Conservation (phyloP, 2,113 vertebrate species). For the Axis porcinus region DNA sequence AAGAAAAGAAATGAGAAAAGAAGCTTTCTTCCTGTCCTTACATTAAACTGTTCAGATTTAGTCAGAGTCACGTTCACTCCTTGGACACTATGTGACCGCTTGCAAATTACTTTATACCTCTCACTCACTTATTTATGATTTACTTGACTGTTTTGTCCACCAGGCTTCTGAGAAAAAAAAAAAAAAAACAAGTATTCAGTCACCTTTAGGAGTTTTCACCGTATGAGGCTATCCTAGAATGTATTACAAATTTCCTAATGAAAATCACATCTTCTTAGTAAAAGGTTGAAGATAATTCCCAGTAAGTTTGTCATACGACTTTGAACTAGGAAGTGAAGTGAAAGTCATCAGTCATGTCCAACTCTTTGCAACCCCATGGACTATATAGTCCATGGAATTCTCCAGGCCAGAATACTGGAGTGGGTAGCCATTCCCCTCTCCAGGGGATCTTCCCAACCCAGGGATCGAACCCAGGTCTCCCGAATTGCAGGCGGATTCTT, state of each 20-base stretch:
- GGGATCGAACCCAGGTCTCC: background rate
- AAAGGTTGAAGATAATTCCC: background rate
- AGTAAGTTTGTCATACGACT: background rate
- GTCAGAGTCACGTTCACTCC: background rate
- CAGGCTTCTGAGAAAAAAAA: background rate
- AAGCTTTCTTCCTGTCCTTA: background rate
- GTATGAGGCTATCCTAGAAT: background rate
- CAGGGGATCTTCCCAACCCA: background rate
- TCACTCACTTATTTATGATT: background rate
- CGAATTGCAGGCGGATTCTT: accelerated
- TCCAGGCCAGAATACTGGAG: background rate
- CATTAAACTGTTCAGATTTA: background rate
- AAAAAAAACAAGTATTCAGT: background rate
- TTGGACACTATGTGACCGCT: background rate
- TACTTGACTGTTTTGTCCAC: background rate
- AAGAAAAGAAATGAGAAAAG: background rate
- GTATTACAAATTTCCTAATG: background rate
- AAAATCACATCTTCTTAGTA: background rate
- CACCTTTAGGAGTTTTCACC: background rate
- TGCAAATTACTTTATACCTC: background rate
- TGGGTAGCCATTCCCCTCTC: accelerated
- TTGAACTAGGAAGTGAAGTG: background rate
- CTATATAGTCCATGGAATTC: accelerated
- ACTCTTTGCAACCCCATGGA: background rate
- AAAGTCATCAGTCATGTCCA: accelerated